Evolutionary conservation across 2,797 vertebrate genomes (phyloP), one percentile per base, ranked within the genome.

Genomic region (Myripristis jacobus): DNA sequence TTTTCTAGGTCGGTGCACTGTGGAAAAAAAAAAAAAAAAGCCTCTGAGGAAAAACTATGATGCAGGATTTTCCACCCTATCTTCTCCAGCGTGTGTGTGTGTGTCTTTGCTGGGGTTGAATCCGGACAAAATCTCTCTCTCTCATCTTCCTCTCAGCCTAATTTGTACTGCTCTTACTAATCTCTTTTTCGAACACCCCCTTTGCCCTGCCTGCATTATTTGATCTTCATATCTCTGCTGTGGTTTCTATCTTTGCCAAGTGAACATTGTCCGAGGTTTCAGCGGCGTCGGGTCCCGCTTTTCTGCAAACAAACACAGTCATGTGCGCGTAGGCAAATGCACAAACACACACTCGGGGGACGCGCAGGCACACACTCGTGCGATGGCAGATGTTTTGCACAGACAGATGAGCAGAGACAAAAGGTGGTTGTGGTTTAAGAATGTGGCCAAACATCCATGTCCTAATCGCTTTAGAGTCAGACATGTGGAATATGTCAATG

Each of bases 141-240:
- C 78, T 31, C 29, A 6, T 66, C 46, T 41, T 53, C 56, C 79
- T 66, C 79, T 31, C 29, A 24, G 44, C 68, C 46, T 52, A 41
- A 75, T 82, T 66, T 79, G 58, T 19, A 79, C 79, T 73, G 77
- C 67, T 75, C 19, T 38, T n/a, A 55, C 58, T 73, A 64, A 75
- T 58, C 61, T 36, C 50, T 52, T 79, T 70, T 53, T 27, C 41
- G 44, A 19, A 36, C 18, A 48, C 69, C 38, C 66, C n/a, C 15
- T 27, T 70, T 80, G 48, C 44, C 18, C 51, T 25, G 22, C 22
- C 13, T 44, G 18, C 22, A 8, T 58, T 64, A 22, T 66, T 79
- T 41, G 36, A 6, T 44, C 55, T 48, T 25, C 18, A 31, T 9
- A 11, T 43, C 2, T 62, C 55, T 46, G 25, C 19, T 25, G n/a